A percentile compares a stretch with the other conserved stretches of the same genome.
phyloP scores from a whole-genome alignment of 2,113 vertebrate species.

The Ariopsis seemanni region DNA sequence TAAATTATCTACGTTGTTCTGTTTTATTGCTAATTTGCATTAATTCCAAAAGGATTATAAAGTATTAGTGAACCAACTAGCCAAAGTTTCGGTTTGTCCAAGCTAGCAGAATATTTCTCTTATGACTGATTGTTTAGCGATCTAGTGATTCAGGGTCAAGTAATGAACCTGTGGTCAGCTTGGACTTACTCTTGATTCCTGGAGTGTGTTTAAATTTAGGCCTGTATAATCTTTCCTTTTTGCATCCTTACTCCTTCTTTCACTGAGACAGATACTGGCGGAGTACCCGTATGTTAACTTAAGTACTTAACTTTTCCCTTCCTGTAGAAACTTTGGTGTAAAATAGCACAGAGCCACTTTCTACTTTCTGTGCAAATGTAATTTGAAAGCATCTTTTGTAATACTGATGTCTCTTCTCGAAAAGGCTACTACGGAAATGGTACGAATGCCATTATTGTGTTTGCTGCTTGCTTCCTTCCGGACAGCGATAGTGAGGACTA shows the following conservation, averaged over 20 bases:
- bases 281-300: not conserved
- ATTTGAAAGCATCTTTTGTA: slow-evolving; percentile 31
- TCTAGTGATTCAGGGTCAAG: not conserved
- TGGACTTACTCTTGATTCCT: not conserved
- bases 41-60: not conserved
- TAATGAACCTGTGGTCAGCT: not conserved
- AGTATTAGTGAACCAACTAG: not conserved
- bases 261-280: not conserved
- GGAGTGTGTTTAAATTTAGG: not conserved
- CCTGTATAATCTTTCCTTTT: not conserved
- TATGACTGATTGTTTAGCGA: not conserved
- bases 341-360: not conserved
- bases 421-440: slow-evolving; percentile 92
- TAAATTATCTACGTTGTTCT: not conserved
- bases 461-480: slow-evolving; percentile 96
- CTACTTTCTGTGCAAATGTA: not conserved
- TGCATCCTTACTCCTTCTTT: too few species aligned
- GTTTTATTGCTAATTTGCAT: not conserved
- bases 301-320: not conserved
- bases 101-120: not conserved
- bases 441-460: slow-evolving; percentile 96
- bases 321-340: not conserved
- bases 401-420: slow-evolving; percentile 48
- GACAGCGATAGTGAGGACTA: slow-evolving; percentile 94
- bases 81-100: not conserved